Evolutionary conservation across 2,113 vertebrate species (phyloP), one percentile per base, ranked within the genome.

Genomic region (Hoplias malabaricus): DNA sequence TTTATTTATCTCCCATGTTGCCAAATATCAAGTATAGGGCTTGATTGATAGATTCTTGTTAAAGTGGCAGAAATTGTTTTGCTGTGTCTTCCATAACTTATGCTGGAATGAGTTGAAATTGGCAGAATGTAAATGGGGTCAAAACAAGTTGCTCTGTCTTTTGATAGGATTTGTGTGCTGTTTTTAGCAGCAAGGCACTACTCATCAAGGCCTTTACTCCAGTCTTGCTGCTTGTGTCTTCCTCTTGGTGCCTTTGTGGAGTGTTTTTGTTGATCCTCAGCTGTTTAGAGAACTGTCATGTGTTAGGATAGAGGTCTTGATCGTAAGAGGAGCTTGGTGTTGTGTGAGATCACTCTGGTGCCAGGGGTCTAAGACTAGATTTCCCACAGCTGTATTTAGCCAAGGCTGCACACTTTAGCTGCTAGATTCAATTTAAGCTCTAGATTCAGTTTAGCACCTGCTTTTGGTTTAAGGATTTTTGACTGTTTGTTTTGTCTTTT

Each of bases 351-450:
- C 12, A 14, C 63, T 66, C 21, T 38, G 61, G 36, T 16, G 43
- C 36, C 54, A 9, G 23, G 34, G 3, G 3, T 42, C 48, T n/a
- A 42, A 34, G 73, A 25, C 61, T 40, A 36, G 34, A 56, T 76
- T 54, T 43, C 34, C 36, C 12, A 21, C 62, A 67, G 62, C 74
- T 67, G 63, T 67, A 57, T 76, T 76, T 68, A 76, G 34, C 63
- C 25, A 43, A 54, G 46, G 62, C 23, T 14, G 9, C 12, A 21
- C n/a, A 21, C n/a, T 31, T 63, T 27, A 40, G 23, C 13, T 54
- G 12, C 27, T 53, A 53, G 33, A 65, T n/a, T n/a, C n/a, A n/a
- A n/a, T n/a, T n/a, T n/a, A n/a, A n/a, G n/a, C n/a, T n/a, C n/a
- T n/a, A n/a, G n/a, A n/a, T n/a, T n/a, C n/a, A n/a, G 8, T 25